Evolutionary conservation across 2,888 invertebrate species (phyloP).

Genomic region (Craniophora ligustri): DNA sequence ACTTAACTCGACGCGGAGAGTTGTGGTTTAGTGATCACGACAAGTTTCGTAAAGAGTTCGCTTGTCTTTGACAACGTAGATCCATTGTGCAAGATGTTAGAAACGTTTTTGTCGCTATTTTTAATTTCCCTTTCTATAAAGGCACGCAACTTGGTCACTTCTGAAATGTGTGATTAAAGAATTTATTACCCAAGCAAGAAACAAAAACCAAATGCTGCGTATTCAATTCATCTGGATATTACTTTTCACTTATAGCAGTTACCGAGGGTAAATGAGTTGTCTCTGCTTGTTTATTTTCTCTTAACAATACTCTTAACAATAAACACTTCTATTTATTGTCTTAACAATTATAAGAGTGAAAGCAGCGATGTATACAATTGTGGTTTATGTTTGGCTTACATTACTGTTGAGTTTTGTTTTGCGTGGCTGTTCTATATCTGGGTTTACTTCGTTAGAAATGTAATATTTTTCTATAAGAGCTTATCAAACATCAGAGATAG

Average conservation of each 20-base stretch:
- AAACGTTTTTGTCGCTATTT: slow-evolving; percentile 61
- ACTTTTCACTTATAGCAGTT: slow-evolving; percentile 7
- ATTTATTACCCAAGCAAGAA: slow-evolving; percentile 28
- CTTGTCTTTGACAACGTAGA: slow-evolving; percentile 69
- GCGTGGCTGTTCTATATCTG: not conserved
- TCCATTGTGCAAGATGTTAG: slow-evolving; percentile 74
- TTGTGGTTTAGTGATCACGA: slow-evolving; percentile 82
- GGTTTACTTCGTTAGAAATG: slow-evolving; percentile 6
- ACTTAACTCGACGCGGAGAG: slow-evolving; percentile 75
- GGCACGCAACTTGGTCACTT: slow-evolving; percentile 60
- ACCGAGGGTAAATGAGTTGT: slow-evolving; percentile 31
- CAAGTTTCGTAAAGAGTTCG: slow-evolving; percentile 78
- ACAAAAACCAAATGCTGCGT: slow-evolving; percentile 8
- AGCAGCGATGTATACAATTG: slow-evolving; percentile 26
- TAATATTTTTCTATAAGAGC: slow-evolving; percentile 11
- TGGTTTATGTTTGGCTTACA: slow-evolving; percentile 22
- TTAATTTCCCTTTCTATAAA: slow-evolving; percentile 62
- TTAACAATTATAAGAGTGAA: slow-evolving; percentile 42
- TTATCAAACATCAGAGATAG: slow-evolving; percentile 18
- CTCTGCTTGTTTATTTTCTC: slow-evolving; percentile 39
- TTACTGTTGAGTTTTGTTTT: slow-evolving; percentile 14
- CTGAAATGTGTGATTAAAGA: slow-evolving; percentile 23
- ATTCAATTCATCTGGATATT: not conserved
- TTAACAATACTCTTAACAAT: slow-evolving; percentile 38
- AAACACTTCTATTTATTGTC: slow-evolving; percentile 39